A percentile compares a stretch with the other conserved stretches of the same genome.
These are phyloP conservation scores for Gnathonemus echidnorhynchus DNA, from an alignment of 2,113 vertebrate genomes.

Conservation along the genomic window DNA sequence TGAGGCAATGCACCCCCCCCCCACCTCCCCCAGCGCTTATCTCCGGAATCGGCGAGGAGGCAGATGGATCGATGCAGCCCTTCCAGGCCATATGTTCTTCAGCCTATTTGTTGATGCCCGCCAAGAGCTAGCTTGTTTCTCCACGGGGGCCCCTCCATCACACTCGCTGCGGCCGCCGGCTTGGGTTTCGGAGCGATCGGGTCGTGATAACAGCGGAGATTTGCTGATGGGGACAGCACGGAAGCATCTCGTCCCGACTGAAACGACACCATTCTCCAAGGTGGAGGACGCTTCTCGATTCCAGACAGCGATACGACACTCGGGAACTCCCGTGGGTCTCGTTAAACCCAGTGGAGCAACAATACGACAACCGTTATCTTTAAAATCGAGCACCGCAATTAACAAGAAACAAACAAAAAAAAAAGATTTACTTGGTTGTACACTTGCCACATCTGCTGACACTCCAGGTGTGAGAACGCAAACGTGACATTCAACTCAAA, in stretches of 20 bases:
- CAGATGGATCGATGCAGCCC: constrained; percentile 22
- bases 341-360: not conserved
- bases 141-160: not conserved
- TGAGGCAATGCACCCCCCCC: not conserved
- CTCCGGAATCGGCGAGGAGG: constrained; percentile 9
- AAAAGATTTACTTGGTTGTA: not conserved
- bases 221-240: not conserved
- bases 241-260: not conserved
- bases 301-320: not conserved
- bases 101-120: constrained; percentile 11
- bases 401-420: not conserved
- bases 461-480: not conserved
- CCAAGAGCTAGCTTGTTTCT: not conserved
- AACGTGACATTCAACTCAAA: not conserved
- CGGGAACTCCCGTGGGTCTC: not conserved
- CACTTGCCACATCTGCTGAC: not conserved
- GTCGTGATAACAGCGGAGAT: not conserved
- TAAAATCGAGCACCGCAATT: not conserved
- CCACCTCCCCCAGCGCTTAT: not conserved
- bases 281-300: not conserved
- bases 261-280: not conserved
- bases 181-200: not conserved
- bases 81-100: constrained; percentile 18
- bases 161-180: not conserved
- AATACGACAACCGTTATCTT: not conserved